Conservation (phyloP, 2,888 invertebrate genomes). For the Cryptops parisi region DNA sequence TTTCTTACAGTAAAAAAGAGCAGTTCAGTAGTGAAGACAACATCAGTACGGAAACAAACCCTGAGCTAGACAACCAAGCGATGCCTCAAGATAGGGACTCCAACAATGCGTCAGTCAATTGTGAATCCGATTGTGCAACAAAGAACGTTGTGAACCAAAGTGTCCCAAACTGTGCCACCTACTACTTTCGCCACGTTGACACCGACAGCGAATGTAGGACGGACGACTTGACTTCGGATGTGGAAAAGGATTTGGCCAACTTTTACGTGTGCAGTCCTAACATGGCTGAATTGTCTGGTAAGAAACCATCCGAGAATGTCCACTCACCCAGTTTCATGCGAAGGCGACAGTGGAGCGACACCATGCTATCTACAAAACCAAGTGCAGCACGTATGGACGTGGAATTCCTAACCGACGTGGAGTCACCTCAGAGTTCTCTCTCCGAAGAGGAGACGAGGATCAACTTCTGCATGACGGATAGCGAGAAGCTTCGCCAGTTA, state of each 20-base stretch:
- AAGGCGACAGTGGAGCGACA: not conserved
- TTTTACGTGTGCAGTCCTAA: not conserved
- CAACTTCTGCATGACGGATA: not conserved
- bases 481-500: not conserved
- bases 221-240: constrained; percentile 1
- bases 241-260: not conserved
- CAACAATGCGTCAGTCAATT: not conserved
- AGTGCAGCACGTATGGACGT: not conserved
- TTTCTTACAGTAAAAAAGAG: constrained; percentile 7
- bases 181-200: constrained; percentile 73
- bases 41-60: not conserved
- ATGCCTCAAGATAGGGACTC: not conserved
- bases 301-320: not conserved
- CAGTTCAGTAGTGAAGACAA: too few species aligned
- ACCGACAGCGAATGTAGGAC: constrained; percentile 55
- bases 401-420: not conserved
- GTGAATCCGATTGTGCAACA: not conserved
- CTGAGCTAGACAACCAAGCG: not conserved
- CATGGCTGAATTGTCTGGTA: not conserved
- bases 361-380: not conserved
- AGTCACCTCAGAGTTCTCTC: not conserved
- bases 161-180: constrained; percentile 54
- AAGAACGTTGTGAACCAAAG: not conserved
- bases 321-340: not conserved
- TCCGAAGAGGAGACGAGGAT: not conserved